Percentiles rank a stretch among this genome's conserved stretches.
Conservation (phyloP, 2,113 vertebrate genomes). For the Sander vitreus region DNA sequence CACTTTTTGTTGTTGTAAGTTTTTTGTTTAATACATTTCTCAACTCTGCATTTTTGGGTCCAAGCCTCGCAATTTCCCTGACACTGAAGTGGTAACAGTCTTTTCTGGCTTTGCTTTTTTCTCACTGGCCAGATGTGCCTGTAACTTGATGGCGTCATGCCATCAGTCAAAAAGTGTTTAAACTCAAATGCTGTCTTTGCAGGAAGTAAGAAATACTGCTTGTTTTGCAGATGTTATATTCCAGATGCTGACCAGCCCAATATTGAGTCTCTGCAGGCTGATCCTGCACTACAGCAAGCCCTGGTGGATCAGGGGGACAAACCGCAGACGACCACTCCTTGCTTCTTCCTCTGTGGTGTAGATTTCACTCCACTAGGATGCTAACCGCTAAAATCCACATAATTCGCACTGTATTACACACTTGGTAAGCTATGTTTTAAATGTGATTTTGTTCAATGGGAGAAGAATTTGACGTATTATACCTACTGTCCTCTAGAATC, state of each 20-base stretch:
- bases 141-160: not conserved
- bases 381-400: constrained; percentile 1
- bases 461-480: not conserved
- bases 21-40: too few relatives aligned
- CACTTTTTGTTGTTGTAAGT: too few relatives aligned
- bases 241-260: not conserved
- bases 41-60: too few relatives aligned
- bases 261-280: constrained; percentile 3
- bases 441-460: not conserved
- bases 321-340: not conserved
- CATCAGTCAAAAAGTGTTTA: not conserved
- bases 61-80: too few relatives aligned
- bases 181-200: not conserved
- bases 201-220: not conserved
- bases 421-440: not conserved
- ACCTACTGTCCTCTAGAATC: not conserved
- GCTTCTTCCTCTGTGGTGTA: constrained; percentile 8
- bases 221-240: constrained; percentile 18
- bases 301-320: constrained; percentile 63
- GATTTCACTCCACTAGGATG: not conserved
- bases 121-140: not conserved
- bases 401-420: not conserved
- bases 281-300: constrained; percentile 60
- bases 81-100: not conserved
- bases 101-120: not conserved